A percentile compares a stretch with the other conserved stretches of the same genome.
Evolutionary conservation across 2,888 invertebrate genomes (phyloP).

Genomic region (Agrotis puta): DNA sequence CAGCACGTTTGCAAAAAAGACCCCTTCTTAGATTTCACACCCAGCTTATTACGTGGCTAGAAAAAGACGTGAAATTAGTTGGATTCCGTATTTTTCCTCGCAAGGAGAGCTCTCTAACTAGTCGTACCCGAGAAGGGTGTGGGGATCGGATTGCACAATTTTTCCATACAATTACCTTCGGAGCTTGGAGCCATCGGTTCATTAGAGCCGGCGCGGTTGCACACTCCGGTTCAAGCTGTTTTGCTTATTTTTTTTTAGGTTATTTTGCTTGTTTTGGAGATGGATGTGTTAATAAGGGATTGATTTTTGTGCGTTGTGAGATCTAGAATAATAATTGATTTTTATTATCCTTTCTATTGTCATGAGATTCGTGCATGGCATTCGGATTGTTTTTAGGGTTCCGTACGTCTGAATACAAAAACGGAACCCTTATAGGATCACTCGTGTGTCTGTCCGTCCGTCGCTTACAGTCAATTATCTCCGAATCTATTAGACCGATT

Average conservation of each 20-base stretch:
- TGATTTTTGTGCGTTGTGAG: background rate
- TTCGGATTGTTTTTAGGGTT: no score
- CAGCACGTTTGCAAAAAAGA: background rate
- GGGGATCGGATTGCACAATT: slow-evolving; percentile 58
- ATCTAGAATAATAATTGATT: no score
- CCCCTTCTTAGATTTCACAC: background rate
- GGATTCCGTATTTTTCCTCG: slow-evolving; percentile 12
- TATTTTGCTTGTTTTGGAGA: slow-evolving; percentile 17
- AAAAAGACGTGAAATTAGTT: slow-evolving; percentile 46
- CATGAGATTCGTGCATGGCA: no score
- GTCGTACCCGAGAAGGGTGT: slow-evolving; percentile 11
- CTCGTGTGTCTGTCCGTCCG: no score
- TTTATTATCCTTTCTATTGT: no score
- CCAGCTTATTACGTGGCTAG: slow-evolving; percentile 14
- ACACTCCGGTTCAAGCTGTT: slow-evolving; percentile 36
- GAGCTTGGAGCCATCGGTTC: slow-evolving; percentile 57
- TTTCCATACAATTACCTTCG: slow-evolving; percentile 66
- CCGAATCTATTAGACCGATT: no score
- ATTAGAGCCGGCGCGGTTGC: slow-evolving; percentile 54
- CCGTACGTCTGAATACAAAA: no score
- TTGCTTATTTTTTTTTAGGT: slow-evolving; percentile 24
- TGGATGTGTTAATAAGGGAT: slow-evolving; percentile 1
- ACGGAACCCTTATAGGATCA: no score
- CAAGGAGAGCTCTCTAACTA: slow-evolving; percentile 40
- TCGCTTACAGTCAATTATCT: no score